phyloP scores from a whole-genome alignment of 2,888 invertebrate genomes.

The Baronia brevicornis region DNA sequence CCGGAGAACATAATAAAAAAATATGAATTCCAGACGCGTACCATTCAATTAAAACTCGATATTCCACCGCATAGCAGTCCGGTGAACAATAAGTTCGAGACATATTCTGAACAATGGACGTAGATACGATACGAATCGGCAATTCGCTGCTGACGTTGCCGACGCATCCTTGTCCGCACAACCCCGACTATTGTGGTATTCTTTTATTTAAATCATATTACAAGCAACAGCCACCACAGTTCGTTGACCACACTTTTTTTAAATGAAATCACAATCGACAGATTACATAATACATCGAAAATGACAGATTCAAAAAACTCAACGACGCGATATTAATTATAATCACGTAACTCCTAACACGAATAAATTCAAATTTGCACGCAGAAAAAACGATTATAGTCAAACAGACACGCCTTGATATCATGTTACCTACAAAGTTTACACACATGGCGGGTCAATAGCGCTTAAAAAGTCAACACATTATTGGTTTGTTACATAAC shows the following conservation, averaged over 20 bases:
- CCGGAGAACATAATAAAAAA: too few relatives aligned
- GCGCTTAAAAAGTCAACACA: slow-evolving; percentile 42
- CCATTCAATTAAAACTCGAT: slow-evolving; percentile 57
- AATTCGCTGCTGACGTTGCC: slow-evolving; percentile 57
- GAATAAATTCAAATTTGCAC: slow-evolving; percentile 28
- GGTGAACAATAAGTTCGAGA: slow-evolving; percentile 64
- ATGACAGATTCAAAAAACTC: slow-evolving; percentile 4
- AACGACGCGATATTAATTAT: slow-evolving; percentile 3
- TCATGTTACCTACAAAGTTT: slow-evolving; percentile 36
- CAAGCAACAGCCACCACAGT: slow-evolving; percentile 26
- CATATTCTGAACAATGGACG: slow-evolving; percentile 71
- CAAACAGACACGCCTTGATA: slow-evolving; percentile 55
- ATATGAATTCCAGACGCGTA: slow-evolving; percentile 51
- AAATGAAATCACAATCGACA: too few relatives aligned
- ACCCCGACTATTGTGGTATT: slow-evolving; percentile 46
- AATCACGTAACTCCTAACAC: slow-evolving; percentile 4
- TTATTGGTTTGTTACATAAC: slow-evolving; percentile 50
- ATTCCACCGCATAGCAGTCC: slow-evolving; percentile 46
- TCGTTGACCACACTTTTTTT: slow-evolving; percentile 11
- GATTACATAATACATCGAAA: too few relatives aligned
- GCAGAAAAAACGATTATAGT: slow-evolving; percentile 42
- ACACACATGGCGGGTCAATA: slow-evolving; percentile 33
- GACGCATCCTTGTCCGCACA: slow-evolving; percentile 36
- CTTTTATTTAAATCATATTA: slow-evolving; percentile 45
- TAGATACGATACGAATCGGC: slow-evolving; percentile 66